Conservation (phyloP, 2,888 invertebrate genomes). For the Agrochola litura region DNA sequence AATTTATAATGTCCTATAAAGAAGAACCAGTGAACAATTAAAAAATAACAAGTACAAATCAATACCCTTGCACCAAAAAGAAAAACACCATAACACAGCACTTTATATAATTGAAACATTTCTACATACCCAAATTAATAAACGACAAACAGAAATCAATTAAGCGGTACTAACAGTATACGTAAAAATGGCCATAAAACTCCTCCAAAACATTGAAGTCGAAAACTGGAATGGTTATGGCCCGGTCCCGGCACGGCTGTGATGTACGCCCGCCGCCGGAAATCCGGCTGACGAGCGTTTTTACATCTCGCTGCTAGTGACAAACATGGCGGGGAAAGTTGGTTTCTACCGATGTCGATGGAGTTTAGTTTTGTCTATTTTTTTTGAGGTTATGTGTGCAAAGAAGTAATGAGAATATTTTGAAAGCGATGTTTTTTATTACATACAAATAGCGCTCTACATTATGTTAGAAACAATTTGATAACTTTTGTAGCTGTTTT, state of each 20-base stretch:
- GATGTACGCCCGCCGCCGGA: constrained; percentile 75
- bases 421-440: neutral
- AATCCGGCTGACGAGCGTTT: constrained; percentile 77
- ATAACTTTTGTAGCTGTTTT: neutral
- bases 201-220: constrained; percentile 59
- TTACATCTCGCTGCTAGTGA: constrained; percentile 73
- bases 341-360: constrained; percentile 16
- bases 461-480: too few species aligned
- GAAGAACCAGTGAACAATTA: neutral
- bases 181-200: constrained; percentile 47
- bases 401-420: neutral
- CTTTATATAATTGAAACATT: constrained; percentile 25
- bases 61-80: neutral
- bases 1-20: neutral
- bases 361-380: constrained; percentile 19
- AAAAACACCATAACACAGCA: constrained; percentile 6
- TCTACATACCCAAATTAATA: constrained; percentile 38
- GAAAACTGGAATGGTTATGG: constrained; percentile 72
- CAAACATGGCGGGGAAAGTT: constrained; percentile 44
- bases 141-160: constrained; percentile 43
- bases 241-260: constrained; percentile 64
- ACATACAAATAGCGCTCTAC: too few species aligned
- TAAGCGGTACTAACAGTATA: constrained; percentile 26
- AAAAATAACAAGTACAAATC: too few species aligned
- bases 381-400: constrained; percentile 7